Conservation (phyloP, 2,888 invertebrate species). For the Perizoma affinitatum region DNA sequence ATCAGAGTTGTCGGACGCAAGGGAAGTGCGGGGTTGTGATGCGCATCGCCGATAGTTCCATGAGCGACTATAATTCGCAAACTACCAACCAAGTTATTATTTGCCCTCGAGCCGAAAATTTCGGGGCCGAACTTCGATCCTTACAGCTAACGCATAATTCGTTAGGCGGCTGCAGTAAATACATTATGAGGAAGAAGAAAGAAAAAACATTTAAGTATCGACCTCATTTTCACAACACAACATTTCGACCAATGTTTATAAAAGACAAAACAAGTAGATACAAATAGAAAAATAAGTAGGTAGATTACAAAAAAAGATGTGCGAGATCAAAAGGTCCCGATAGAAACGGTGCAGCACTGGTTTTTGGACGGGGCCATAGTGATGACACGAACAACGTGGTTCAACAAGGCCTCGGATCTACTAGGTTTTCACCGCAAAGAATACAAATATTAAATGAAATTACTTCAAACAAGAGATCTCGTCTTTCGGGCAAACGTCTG, state of each 20-base stretch:
- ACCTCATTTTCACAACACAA: too few species aligned
- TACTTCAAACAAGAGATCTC: not conserved
- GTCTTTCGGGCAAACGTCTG: constrained; percentile 1
- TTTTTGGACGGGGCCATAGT: too few species aligned
- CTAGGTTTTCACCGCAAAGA: too few species aligned
- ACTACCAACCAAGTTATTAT: constrained; percentile 52
- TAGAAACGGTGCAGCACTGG: too few species aligned
- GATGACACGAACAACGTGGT: too few species aligned
- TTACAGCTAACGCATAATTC: constrained; percentile 25
- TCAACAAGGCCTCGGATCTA: constrained; percentile 8
- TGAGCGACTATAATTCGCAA: constrained; percentile 53
- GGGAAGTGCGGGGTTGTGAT: constrained; percentile 47
- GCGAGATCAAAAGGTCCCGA: too few species aligned
- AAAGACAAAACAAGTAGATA: too few species aligned
- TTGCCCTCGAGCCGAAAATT: constrained; percentile 53
- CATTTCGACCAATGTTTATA: too few species aligned
- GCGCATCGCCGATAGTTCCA: constrained; percentile 50
- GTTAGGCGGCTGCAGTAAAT: constrained; percentile 21
- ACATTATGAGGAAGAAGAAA: not conserved
- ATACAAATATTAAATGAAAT: not conserved
- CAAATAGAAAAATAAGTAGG: too few species aligned
- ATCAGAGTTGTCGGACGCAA: constrained; percentile 55
- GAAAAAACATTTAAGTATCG: too few species aligned
- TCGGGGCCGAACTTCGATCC: constrained; percentile 35
- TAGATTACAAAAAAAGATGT: too few species aligned